Conservation (phyloP, 1,140 invertebrate species). For the Drusus annulatus region DNA sequence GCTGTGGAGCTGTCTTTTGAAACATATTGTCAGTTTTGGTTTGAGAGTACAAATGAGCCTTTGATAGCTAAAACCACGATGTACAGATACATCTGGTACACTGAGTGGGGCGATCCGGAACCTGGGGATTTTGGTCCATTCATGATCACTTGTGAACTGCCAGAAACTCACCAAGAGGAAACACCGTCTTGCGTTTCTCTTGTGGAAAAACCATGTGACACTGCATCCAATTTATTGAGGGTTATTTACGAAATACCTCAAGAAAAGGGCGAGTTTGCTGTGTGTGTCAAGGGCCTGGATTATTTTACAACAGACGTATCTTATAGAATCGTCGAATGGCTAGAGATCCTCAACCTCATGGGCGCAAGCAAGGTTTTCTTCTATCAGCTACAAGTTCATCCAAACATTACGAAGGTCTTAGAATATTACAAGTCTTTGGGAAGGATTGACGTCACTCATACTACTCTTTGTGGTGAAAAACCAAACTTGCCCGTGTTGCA, state of each 20-base stretch:
- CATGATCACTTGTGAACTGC: slow-evolving; percentile 88
- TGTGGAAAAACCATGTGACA: slow-evolving; percentile 88
- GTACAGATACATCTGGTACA: slow-evolving; percentile 95
- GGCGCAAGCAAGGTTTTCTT: slow-evolving; percentile 95
- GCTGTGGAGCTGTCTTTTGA: slow-evolving; percentile 86
- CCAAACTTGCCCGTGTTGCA: slow-evolving; percentile 91
- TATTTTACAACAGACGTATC: slow-evolving; percentile 92
- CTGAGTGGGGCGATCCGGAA: slow-evolving; percentile 94
- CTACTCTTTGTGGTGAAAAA: slow-evolving; percentile 91
- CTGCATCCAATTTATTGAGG: slow-evolving; percentile 87
- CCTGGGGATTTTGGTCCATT: slow-evolving; percentile 93
- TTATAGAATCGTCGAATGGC: slow-evolving; percentile 93
- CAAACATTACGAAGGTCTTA: slow-evolving; percentile 91
- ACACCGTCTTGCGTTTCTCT: slow-evolving; percentile 89
- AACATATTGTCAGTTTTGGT: slow-evolving; percentile 92
- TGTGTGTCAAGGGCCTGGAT: slow-evolving; percentile 94
- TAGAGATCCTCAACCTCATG: slow-evolving; percentile 88
- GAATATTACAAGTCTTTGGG: slow-evolving; percentile 84
- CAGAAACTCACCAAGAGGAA: slow-evolving; percentile 75
- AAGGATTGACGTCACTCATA: slow-evolving; percentile 85
- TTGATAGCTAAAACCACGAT: slow-evolving; percentile 84
- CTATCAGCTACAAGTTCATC: slow-evolving; percentile 91
- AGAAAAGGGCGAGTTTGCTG: slow-evolving; percentile 87
- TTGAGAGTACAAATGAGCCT: slow-evolving; percentile 85
- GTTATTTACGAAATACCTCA: slow-evolving; percentile 85